A percentile compares a stretch with the other conserved stretches of the same genome.
Evolutionary conservation across 2,113 vertebrate species (phyloP).

Genomic region (Engraulis encrasicolus): DNA sequence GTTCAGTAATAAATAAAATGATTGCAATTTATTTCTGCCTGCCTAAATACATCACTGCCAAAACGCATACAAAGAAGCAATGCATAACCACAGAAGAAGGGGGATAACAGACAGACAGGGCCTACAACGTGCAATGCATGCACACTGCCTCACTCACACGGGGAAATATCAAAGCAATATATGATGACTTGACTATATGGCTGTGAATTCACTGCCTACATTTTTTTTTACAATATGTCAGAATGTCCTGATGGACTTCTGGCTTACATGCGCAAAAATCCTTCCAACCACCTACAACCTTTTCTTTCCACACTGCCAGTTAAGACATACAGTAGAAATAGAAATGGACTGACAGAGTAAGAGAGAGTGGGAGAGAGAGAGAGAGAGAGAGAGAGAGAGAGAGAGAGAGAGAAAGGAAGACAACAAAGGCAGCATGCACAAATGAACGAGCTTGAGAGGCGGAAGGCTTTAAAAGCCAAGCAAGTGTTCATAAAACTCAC

Average conservation of each 20-base stretch:
- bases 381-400: slow-evolving; percentile 27
- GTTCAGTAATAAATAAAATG: background rate
- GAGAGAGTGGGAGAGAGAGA: slow-evolving; percentile 25
- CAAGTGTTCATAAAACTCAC: slow-evolving; percentile 54
- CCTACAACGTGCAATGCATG: background rate
- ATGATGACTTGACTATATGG: background rate
- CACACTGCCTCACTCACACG: background rate
- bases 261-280: background rate
- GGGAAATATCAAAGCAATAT: background rate
- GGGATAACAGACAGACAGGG: background rate
- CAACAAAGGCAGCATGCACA: background rate
- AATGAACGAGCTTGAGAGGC: background rate
- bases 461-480: slow-evolving; percentile 28
- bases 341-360: background rate
- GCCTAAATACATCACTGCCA: background rate
- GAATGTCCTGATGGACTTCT: background rate
- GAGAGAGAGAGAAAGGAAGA: background rate
- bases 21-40: background rate
- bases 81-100: background rate
- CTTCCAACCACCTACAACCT: background rate
- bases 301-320: background rate
- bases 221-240: background rate
- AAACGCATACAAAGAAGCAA: background rate
- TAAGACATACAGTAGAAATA: too few species aligned
- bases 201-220: background rate